Evolutionary conservation across 2,113 vertebrate genomes (phyloP).

Genomic region (crab-eating macaque (Macaca fascicularis)): T2T-MFA8v1.1 NC_088377.1:186867001-186867500

Average conservation of each 20-base stretch:
- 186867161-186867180: not conserved
- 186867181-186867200: not conserved
- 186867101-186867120: not conserved
- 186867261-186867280: not conserved
- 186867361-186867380: not conserved
- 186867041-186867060: not conserved
- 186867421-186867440: not conserved
- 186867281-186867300: not conserved
- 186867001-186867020: not conserved
- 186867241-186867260: not conserved
- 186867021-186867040: not conserved
- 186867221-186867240: not conserved
- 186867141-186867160: not conserved
- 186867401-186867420: not conserved
- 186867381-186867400: not conserved
- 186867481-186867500: not conserved
- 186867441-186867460: not conserved
- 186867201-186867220: not conserved
- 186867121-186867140: not conserved
- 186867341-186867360: not conserved
- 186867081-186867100: not conserved
- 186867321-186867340: not conserved
- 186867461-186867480: not conserved
- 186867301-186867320: not conserved
- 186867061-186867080: not conserved